Evolutionary conservation across 2,113 vertebrate species (phyloP).

Genomic region (Numenius arquata): DNA sequence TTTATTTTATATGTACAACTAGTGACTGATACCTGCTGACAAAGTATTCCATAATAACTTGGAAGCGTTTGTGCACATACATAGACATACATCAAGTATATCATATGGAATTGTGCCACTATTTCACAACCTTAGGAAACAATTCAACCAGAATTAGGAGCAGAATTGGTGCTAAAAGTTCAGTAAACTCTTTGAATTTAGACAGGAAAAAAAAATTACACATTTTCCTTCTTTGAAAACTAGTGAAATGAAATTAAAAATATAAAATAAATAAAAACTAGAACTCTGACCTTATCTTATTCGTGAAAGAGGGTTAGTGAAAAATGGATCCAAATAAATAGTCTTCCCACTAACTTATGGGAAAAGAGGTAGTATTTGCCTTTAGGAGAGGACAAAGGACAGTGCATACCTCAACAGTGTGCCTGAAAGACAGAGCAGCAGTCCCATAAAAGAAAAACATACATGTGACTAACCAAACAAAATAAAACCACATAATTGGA

Average conservation of each 20-base stretch:
- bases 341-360: neutral
- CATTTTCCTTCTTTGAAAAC: neutral
- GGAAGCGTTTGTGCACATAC: neutral
- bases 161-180: neutral
- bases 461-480: neutral
- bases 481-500: neutral
- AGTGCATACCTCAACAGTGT: neutral
- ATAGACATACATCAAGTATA: neutral
- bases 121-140: neutral
- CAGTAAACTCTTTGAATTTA: neutral
- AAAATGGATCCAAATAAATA: neutral
- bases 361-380: neutral
- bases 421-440: neutral
- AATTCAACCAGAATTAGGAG: neutral
- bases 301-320: neutral
- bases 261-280: neutral
- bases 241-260: neutral
- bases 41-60: neutral
- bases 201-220: fast-evolving
- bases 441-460: neutral
- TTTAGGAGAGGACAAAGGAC: neutral
- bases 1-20: neutral
- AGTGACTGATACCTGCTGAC: neutral
- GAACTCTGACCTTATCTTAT: neutral
- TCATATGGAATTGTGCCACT: neutral